Base-by-base conservation (phyloP, 2,888 invertebrate species). In the Perizoma flavofasciatum region DNA sequence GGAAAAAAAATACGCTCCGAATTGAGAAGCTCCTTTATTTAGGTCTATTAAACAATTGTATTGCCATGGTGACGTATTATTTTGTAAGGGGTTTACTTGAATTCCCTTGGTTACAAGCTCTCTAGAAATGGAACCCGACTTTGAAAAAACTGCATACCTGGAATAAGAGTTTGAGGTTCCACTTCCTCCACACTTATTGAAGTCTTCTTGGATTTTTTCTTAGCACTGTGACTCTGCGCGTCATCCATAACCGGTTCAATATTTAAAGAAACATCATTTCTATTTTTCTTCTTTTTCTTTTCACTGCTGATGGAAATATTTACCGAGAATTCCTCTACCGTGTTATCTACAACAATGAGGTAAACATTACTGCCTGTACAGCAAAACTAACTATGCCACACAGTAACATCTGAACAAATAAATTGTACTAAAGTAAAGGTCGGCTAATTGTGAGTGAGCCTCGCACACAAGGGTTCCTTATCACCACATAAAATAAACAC, bases 241-340 rank as follows among this genome's bases (percentile, higher is more conserved):
- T 35, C n/a, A 45, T 35, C 52, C 9, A 40, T 40, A 4, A 35
- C 35, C 4, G 50, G 47, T 55, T 63, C 59, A 41, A 49, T 41
- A n/a, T 9, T 52, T 44, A 55, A 46, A n/a, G 63, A 62, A 6
- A 47, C 22, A 49, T 61, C 50, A 6, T 51, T 60, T n/a, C 61
- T 64, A 41, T 67, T 63, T 50, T 67, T 66, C 47, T 63, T 63
- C 35, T 58, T 64, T 50, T 66, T 66, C 55, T 64, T 66, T 8
- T 61, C 61, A 48, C 57, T 61, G 40, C 57, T 61, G 5, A 55
- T 41, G 2, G 61, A 61, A 43, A 46, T 35, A 52, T 63, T 59
- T 5, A 47, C 32, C 0, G 61, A 49, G 9, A 47, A 44, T 44
- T 61, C 44, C 11, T 60, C 55, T 5, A 53, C n/a, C 34, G 56